Conservation (phyloP, 2,888 invertebrate genomes). For the Synergus laeviventris region DNA sequence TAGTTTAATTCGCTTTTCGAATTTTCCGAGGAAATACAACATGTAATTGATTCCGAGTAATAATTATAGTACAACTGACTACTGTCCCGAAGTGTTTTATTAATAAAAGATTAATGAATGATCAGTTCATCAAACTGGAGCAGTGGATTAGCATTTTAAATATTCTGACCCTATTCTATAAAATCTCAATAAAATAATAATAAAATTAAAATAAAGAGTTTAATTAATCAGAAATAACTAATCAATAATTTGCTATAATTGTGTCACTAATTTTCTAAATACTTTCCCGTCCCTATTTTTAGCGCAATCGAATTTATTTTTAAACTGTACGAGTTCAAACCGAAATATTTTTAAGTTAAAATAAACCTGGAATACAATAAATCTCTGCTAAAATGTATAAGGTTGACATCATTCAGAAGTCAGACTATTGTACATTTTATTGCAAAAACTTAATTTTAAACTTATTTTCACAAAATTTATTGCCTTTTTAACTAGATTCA, state of each 20-base stretch:
- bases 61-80: not conserved
- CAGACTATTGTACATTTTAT: not conserved
- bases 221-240: too few species aligned
- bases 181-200: not conserved
- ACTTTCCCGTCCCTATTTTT: not conserved
- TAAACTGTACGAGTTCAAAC: not conserved
- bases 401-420: not conserved
- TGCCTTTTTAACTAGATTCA: too few species aligned
- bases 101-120: slow-evolving; percentile 16
- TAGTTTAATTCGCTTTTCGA: not conserved
- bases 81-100: not conserved
- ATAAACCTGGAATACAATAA: not conserved
- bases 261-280: not conserved
- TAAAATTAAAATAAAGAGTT: not conserved
- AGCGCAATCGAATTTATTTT: not conserved
- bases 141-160: not conserved
- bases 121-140: slow-evolving; percentile 20
- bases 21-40: not conserved
- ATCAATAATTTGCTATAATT: not conserved
- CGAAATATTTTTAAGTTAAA: not conserved
- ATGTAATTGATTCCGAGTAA: not conserved
- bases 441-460: not conserved
- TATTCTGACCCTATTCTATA: not conserved
- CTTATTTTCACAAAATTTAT: too few species aligned
- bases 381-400: not conserved